Evolutionary conservation across 2,797 vertebrate species (phyloP), one percentile per base, ranked within the genome.

Genomic region (Acanthurus leucopareius): DNA sequence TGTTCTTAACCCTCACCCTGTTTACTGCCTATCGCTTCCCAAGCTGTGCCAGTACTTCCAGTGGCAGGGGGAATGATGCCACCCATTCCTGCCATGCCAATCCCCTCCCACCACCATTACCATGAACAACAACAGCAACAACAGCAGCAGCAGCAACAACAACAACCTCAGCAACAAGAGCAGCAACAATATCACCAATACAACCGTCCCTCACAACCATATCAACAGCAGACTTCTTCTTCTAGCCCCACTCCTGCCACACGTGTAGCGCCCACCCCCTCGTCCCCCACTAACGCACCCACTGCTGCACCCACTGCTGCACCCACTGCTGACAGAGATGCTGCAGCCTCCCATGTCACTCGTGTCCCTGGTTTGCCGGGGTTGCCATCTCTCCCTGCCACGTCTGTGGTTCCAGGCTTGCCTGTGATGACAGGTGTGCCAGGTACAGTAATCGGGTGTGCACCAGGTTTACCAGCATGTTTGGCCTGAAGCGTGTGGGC

Each of bases 21-120:
- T 89, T 69, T 65, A 77, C 60, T 68, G 47, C 87, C 52, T 79
- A 73, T 88, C 71, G 64, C 83, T 81, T 76, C 62, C 80, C 65
- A 93, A 96, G 96, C 95, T 57, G 95, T 96, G 59, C 95, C 94
- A 75, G 95, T 96, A 84, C 94, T 96, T 25, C 95, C 95, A 58
- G 93, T 95, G 70, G 93, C 93, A 82, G 95, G 95, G 82, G 95
- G 94, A 77, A 94, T 95, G 94, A 95, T 95, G 93, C 94, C 95
- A 35, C 95, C 94, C 25, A 86, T 95, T 77, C 95, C 95, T 10
- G 62, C 92, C 40, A 93, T 94, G 94, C 93, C 95, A 80, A 89
- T 93, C 83, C 91, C 92, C 73, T 89, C 90, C 78, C 86, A 93
- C 77, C 89, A 93, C 91, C 89, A 93, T 62, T 93, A 92, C 69